These are phyloP conservation scores for Ailurus styani DNA, from an alignment of 2,113 vertebrate species.

Conservation along the genomic window DNA sequence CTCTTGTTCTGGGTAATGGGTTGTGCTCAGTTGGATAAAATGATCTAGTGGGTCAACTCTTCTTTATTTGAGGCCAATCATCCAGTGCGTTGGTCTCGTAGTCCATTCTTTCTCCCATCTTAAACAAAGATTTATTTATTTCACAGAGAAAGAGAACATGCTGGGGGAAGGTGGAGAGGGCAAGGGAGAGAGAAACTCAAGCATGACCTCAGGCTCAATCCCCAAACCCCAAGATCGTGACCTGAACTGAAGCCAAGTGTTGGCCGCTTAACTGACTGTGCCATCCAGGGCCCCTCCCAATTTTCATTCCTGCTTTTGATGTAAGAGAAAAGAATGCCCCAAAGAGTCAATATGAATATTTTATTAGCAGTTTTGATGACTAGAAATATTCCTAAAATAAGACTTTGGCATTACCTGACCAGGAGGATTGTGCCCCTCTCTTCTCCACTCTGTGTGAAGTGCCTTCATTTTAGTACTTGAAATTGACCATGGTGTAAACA, in stretches of 20 bases:
- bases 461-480: background rate
- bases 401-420: background rate
- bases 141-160: background rate
- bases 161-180: background rate
- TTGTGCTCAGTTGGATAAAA: background rate
- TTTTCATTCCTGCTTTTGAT: background rate
- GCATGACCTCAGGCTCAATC: background rate
- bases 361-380: background rate
- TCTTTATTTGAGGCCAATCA: background rate
- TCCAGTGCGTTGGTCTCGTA: background rate
- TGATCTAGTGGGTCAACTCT: background rate
- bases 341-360: background rate
- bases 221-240: background rate
- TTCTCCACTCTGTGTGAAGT: background rate
- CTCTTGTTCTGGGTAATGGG: background rate
- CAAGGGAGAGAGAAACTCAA: background rate
- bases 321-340: background rate
- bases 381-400: slow-evolving; percentile 6
- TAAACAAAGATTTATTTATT: background rate
- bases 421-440: background rate
- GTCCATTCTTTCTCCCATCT: background rate
- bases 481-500: background rate
- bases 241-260: background rate
- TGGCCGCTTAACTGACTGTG: background rate
- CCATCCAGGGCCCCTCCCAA: background rate